These are phyloP conservation scores for Agrotis clavis DNA, from an alignment of 2,888 invertebrate species.

Conservation along the genomic window DNA sequence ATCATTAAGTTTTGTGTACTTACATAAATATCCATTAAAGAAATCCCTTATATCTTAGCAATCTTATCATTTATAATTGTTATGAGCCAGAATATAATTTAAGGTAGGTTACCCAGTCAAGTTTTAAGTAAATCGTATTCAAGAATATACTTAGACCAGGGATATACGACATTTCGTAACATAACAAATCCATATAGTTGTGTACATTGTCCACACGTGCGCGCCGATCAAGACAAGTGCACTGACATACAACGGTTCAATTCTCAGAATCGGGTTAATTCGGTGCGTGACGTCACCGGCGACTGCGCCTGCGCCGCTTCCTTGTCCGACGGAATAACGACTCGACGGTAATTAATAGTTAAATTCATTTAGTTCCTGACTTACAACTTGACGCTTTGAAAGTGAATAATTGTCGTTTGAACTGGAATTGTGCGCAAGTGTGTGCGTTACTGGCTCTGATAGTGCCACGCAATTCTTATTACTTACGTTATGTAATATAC, in stretches of 20 bases:
- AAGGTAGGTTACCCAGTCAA: background rate
- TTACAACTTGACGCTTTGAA: conserved; percentile 62
- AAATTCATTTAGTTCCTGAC: conserved; percentile 71
- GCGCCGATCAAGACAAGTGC: conserved; percentile 85
- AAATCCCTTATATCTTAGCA: background rate
- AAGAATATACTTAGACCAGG: background rate
- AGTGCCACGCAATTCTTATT: conserved; percentile 46
- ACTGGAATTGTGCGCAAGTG: conserved; percentile 33
- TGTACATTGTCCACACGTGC: conserved; percentile 82
- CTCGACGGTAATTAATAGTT: conserved; percentile 73
- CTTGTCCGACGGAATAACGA: conserved; percentile 78
- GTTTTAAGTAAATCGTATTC: background rate
- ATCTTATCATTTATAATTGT: too few relatives aligned
- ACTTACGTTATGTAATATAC: conserved; percentile 40
- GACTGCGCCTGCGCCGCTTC: conserved; percentile 73
- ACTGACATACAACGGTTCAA: conserved; percentile 83
- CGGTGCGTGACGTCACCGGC: conserved; percentile 84
- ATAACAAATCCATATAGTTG: conserved; percentile 50
- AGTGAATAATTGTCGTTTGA: conserved; percentile 60
- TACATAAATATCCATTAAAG: background rate
- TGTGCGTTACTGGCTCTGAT: conserved; percentile 26
- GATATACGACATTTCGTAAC: conserved; percentile 28
- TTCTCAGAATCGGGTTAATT: conserved; percentile 89
- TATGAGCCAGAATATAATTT: background rate
- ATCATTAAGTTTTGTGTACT: background rate